These are phyloP conservation scores for Cinara cedri DNA, from an alignment of 2,888 invertebrate genomes.

Conservation along the genomic window DNA sequence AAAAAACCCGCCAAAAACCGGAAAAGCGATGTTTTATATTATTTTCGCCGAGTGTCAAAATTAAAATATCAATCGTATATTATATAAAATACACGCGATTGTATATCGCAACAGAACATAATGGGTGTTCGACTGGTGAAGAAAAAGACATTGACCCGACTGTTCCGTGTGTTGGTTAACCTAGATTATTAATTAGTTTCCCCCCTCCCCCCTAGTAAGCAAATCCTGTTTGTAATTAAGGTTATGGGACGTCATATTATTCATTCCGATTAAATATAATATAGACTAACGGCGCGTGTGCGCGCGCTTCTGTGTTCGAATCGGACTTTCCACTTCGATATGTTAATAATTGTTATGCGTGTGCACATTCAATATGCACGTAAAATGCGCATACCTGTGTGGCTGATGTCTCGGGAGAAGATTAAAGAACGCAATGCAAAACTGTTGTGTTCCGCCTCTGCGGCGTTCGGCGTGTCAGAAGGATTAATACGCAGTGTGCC, in stretches of 20 bases:
- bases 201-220: no score
- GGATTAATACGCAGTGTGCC: not conserved
- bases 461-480: not conserved
- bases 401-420: not conserved
- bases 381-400: not conserved
- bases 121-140: not conserved
- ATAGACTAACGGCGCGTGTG: not conserved
- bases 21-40: not conserved
- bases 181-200: slow-evolving; percentile 7
- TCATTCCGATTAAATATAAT: not conserved
- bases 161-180: not conserved
- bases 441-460: slow-evolving; percentile 1
- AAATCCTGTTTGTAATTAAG: not conserved
- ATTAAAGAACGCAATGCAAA: slow-evolving; percentile 23
- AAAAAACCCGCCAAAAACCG: no score
- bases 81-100: no score
- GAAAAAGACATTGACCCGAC: not conserved
- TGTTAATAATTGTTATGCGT: not conserved
- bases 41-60: not conserved
- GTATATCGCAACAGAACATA: not conserved
- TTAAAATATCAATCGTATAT: not conserved
- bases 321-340: not conserved
- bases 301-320: not conserved
- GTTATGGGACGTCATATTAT: not conserved
- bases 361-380: not conserved